Evolutionary conservation across 2,888 invertebrate genomes (phyloP).

Genomic region (Thymelicus sylvestris): DNA sequence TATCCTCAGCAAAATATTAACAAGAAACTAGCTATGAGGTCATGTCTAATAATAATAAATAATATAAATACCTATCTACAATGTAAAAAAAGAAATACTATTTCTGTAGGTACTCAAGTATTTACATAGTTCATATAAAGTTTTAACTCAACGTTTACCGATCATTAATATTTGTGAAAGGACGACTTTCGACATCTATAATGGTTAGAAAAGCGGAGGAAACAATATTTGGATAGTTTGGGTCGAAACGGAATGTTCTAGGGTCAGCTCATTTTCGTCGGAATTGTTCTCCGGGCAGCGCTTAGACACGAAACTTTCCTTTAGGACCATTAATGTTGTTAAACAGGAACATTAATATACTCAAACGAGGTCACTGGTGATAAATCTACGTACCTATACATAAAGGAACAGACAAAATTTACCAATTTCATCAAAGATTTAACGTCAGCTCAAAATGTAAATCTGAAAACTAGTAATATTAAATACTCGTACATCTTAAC

Average conservation of each 20-base stretch:
- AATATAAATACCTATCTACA: no score
- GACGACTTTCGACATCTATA: constrained; percentile 19
- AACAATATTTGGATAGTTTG: constrained; percentile 27
- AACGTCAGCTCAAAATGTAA: neutral
- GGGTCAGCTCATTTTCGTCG: constrained; percentile 16
- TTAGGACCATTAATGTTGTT: constrained; percentile 23
- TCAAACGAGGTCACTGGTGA: constrained; percentile 1
- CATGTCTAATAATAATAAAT: no score
- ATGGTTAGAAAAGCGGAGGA: constrained; percentile 11
- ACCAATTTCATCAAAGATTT: neutral
- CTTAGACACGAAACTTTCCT: constrained; percentile 27
- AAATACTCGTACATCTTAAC: no score
- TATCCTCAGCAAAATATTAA: no score
- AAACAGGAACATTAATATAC: constrained; percentile 27
- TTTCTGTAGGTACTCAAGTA: no score
- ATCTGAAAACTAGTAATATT: neutral
- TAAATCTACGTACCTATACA: neutral
- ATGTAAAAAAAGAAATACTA: no score
- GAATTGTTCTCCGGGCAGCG: constrained; percentile 32
- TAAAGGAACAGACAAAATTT: neutral
- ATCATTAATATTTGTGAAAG: constrained; percentile 20
- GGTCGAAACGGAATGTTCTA: constrained; percentile 18
- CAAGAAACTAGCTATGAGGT: no score
- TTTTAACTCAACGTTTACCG: neutral
- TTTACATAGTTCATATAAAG: neutral